Evolutionary conservation across 2,888 invertebrate genomes (phyloP), one percentile per base, ranked within the genome.

Genomic region (Anthophora plumipes): DNA sequence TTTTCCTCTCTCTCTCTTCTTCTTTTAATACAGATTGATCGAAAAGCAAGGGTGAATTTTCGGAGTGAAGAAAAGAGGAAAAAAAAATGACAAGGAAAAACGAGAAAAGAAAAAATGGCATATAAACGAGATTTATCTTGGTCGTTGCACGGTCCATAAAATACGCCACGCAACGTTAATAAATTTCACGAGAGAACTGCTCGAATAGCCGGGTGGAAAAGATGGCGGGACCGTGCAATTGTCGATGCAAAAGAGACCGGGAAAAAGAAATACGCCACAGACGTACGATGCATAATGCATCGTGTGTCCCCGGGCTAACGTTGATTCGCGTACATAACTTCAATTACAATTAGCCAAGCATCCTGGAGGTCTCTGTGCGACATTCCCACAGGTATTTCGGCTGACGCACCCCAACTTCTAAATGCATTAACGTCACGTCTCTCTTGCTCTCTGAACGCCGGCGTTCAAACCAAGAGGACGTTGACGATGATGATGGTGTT

Each of bases 291-390:
- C 69, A 81, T 81, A 60, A 81, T 81, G 69, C 80, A 81, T 61
- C 64, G 25, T 4, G 74, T 12, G 57, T 64, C 37, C 25, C 25
- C 37, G 55, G 25, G 48, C 68, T 73, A 70, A 66, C 74, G 80
- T 74, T 22, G 80, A 81, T 81, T 72, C 82, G 50, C 80, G 82
- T 70, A 69, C 80, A 81, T 81, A 81, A 81, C 74, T 81, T 66
- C 74, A 70, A 81, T 75, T 74, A 74, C 80, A 81, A 81, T 81
- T 81, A 81, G 80, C 66, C 80, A 69, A 81, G 66, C 82, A 74
- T 81, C 80, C 74, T 75, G 82, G 82, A 66, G 82, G 82, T 81
- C 80, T 66, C 14, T 11, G 48, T 11, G 68, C 64, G 39, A 66
- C 75, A 55, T 74, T 81, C 80, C 75, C 82, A 69, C 82, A 81